These are phyloP conservation scores for Subacronicta megacephala DNA, from an alignment of 2,888 invertebrate species.

Conservation along the genomic window DNA sequence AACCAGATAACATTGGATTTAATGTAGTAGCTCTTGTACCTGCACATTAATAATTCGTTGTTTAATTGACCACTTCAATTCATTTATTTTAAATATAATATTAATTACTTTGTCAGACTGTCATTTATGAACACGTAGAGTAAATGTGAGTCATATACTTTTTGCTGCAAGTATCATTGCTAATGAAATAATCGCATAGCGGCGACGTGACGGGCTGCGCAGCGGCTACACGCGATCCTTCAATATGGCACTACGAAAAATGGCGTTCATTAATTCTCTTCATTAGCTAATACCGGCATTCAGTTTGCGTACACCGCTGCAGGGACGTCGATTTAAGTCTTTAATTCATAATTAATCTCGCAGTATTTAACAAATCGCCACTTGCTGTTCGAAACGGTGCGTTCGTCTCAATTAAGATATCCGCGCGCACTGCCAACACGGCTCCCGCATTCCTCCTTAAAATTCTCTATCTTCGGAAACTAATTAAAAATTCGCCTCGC, in stretches of 20 bases:
- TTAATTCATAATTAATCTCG: constrained; percentile 83
- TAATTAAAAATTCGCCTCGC: constrained; percentile 89
- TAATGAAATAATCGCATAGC: constrained; percentile 68
- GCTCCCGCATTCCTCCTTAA: constrained; percentile 85
- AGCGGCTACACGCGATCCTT: constrained; percentile 73
- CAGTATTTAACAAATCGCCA: constrained; percentile 81
- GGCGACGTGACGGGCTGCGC: constrained; percentile 62
- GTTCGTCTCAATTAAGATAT: constrained; percentile 86
- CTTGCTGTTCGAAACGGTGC: constrained; percentile 71
- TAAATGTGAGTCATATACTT: constrained; percentile 52
- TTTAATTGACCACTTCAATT: constrained; percentile 44
- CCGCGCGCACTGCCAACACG: constrained; percentile 80
- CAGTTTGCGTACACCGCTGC: constrained; percentile 62
- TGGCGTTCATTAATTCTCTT: constrained; percentile 77
- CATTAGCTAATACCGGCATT: constrained; percentile 74
- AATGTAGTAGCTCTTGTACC: constrained; percentile 95
- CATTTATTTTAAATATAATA: constrained; percentile 48
- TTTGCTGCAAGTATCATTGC: constrained; percentile 58
- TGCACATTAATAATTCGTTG: constrained; percentile 64
- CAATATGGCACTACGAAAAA: constrained; percentile 74
- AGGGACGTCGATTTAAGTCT: constrained; percentile 72
- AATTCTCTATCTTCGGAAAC: constrained; percentile 89
- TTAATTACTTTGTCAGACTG: constrained; percentile 46
- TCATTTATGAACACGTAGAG: constrained; percentile 53
- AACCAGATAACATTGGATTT: constrained; percentile 96